Conservation (phyloP, 2,113 vertebrate species). For the Hemiprocne comata region DNA sequence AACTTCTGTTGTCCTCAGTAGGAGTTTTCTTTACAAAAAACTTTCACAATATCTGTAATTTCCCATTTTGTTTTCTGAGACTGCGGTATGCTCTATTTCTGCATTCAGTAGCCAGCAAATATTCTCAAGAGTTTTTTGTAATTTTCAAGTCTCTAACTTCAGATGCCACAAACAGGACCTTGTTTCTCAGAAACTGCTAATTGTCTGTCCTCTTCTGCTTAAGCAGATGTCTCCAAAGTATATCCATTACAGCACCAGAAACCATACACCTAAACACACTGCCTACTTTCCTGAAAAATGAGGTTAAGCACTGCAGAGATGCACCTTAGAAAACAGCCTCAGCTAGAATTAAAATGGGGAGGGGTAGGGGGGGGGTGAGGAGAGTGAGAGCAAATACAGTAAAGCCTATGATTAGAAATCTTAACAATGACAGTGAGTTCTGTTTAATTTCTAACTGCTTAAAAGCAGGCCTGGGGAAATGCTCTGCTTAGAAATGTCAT, state of each 20-base stretch:
- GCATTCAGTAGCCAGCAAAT: conserved; percentile 11
- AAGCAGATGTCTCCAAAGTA: conserved; percentile 17
- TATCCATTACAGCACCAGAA: conserved; percentile 3
- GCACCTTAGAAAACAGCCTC: not conserved
- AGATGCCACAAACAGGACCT: not conserved
- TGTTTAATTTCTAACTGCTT: conserved; percentile 64
- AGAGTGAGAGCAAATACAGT: conserved; percentile 44
- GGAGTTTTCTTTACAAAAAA: conserved; percentile 51
- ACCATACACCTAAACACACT: not conserved
- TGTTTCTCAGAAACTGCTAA: conserved; percentile 19
- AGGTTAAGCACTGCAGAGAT: not conserved
- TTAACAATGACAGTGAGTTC: conserved; percentile 55
- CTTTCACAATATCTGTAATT: conserved; percentile 61
- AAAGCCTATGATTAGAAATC: conserved; percentile 55
- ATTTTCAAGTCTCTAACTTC: not conserved
- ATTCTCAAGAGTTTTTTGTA: not conserved
- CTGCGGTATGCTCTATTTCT: conserved; percentile 39
- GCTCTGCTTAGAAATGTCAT: conserved; percentile 63
- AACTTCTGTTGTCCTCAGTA: conserved; percentile 47
- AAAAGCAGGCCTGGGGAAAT: conserved; percentile 55
- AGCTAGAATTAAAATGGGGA: not conserved
- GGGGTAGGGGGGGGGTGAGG: not conserved
- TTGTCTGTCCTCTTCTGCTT: not conserved
- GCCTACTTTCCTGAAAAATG: not conserved
- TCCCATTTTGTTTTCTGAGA: conserved; percentile 47